A percentile compares a stretch with the other conserved stretches of the same genome.
phyloP scores from a whole-genome alignment of 1,140 invertebrate genomes.

The Elymnias hypermnestra region DNA sequence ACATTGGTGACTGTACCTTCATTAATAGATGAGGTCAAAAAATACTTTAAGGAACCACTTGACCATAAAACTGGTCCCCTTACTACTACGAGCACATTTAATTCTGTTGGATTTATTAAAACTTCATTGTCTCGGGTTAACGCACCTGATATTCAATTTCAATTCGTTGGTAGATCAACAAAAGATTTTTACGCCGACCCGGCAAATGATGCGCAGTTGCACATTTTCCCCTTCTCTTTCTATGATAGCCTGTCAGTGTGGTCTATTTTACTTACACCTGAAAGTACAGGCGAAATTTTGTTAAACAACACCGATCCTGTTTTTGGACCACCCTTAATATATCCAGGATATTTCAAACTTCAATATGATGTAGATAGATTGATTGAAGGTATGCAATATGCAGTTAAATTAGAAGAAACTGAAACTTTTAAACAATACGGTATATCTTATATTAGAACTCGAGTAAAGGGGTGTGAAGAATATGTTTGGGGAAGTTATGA shows the following conservation, averaged over 20 bases:
- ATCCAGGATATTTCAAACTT: conserved; percentile 85
- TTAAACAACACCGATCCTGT: conserved; percentile 81
- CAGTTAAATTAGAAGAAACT: conserved; percentile 68
- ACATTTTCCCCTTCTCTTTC: conserved; percentile 68
- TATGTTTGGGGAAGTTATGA: conserved; percentile 80
- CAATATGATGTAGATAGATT: conserved; percentile 76
- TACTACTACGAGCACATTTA: conserved; percentile 64
- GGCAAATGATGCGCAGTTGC: conserved; percentile 62
- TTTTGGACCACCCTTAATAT: conserved; percentile 85
- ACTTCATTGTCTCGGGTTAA: conserved; percentile 61
- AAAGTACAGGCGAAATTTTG: conserved; percentile 82
- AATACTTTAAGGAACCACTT: conserved; percentile 58
- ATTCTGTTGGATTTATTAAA: conserved; percentile 75
- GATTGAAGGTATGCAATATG: conserved; percentile 57
- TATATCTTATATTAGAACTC: conserved; percentile 70
- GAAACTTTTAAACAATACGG: conserved; percentile 14
- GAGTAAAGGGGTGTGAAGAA: no score
- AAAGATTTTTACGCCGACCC: conserved; percentile 69
- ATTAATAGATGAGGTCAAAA: conserved; percentile 68
- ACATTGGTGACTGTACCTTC: conserved; percentile 51
- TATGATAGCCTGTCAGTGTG: conserved; percentile 65
- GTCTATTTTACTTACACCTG: conserved; percentile 81
- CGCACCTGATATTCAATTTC: conserved; percentile 74
- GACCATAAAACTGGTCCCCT: conserved; percentile 59
- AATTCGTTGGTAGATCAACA: conserved; percentile 76